Evolutionary conservation across 2,797 vertebrate genomes (phyloP).

Genomic region (Sebastes kiyomatsui): DNA sequence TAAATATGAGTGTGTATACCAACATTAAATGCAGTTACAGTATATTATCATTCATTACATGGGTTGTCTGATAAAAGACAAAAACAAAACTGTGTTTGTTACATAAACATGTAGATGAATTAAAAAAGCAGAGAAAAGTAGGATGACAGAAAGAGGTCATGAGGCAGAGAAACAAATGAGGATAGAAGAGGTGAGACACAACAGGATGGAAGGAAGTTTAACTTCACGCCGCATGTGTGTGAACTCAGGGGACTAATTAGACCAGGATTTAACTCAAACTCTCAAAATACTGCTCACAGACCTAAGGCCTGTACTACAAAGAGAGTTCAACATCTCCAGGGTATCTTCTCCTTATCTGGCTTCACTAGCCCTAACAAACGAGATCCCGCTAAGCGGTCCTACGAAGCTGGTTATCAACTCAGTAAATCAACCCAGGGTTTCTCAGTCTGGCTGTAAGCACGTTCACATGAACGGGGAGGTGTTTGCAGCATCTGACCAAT

Average conservation of each 20-base stretch:
- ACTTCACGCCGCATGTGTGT: background rate
- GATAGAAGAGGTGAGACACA: background rate
- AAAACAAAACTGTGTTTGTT: background rate
- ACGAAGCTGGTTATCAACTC: too few species aligned
- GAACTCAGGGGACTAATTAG: background rate
- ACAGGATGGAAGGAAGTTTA: background rate
- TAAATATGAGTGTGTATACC: too few species aligned
- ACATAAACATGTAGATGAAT: background rate
- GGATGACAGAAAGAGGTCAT: background rate
- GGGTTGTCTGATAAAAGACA: background rate
- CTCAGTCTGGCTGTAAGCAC: too few species aligned
- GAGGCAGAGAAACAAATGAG: background rate
- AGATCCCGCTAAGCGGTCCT: too few species aligned
- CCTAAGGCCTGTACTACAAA: too few species aligned
- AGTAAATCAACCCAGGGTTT: too few species aligned
- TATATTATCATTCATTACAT: background rate
- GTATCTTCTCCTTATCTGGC: too few species aligned
- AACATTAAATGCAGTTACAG: background rate
- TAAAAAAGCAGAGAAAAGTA: background rate
- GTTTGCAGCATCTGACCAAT: too few species aligned
- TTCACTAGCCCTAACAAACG: too few species aligned
- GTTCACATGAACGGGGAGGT: too few species aligned
- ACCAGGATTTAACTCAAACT: background rate
- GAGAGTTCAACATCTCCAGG: too few species aligned
- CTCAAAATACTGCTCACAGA: background rate